Conservation (phyloP, 1,140 invertebrate genomes). For the Lerema accius region DNA sequence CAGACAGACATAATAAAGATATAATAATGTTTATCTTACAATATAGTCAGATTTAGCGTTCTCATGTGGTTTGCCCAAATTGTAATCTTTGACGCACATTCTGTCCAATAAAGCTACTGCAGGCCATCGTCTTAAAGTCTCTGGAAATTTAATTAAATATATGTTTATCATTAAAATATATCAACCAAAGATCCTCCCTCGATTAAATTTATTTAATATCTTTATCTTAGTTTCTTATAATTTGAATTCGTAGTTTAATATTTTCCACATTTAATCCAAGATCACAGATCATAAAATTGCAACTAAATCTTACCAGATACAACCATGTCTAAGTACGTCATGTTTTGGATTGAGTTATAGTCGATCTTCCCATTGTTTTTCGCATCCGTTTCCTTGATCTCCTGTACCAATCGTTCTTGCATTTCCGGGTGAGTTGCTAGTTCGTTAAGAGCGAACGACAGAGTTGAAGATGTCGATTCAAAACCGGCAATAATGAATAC, state of each 20-base stretch:
- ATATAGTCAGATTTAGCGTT: conserved; percentile 45
- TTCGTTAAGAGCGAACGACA: conserved; percentile 81
- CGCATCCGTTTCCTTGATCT: conserved; percentile 77
- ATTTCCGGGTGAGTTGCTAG: conserved; percentile 84
- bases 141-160: conserved; percentile 49
- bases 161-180: too few relatives aligned
- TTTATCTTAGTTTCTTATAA: too few relatives aligned
- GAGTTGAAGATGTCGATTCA: conserved; percentile 84
- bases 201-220: too few relatives aligned
- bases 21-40: too few relatives aligned
- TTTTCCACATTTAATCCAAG: too few relatives aligned
- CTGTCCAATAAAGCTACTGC: conserved; percentile 79
- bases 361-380: conserved; percentile 72
- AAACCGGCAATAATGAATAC: conserved; percentile 86
- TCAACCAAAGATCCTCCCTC: too few relatives aligned
- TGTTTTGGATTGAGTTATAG: conserved; percentile 81
- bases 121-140: conserved; percentile 84
- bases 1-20: too few relatives aligned
- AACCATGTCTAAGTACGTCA: conserved; percentile 87
- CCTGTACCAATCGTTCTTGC: conserved; percentile 83
- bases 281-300: too few relatives aligned
- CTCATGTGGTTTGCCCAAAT: conserved; percentile 57
- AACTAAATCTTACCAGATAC: conserved; percentile 77
- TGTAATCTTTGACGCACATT: conserved; percentile 81
- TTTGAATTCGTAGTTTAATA: too few relatives aligned